Conservation (phyloP, 37 sponge, comb jelly and placozoan species). For the Corticium candelabrum region DNA sequence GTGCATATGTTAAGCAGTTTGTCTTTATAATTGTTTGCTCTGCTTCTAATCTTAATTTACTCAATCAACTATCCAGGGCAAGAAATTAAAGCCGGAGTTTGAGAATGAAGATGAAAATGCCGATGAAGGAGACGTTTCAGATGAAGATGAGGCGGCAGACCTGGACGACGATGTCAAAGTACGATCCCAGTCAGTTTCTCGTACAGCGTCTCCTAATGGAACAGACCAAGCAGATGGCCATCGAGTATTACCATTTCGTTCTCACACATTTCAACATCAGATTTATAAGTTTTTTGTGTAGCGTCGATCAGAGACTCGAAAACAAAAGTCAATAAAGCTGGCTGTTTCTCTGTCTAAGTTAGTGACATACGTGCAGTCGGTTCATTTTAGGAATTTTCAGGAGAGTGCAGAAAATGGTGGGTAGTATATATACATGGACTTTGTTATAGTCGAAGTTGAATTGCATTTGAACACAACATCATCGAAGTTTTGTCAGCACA, state of each 20-base stretch:
- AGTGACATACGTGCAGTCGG: not conserved
- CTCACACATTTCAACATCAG: too few species aligned
- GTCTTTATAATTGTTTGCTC: not conserved
- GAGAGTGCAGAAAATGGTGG: too few species aligned
- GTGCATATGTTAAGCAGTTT: not conserved
- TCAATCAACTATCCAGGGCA: too few species aligned
- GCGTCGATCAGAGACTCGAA: too few species aligned
- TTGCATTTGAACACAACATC: too few species aligned
- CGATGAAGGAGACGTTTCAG: slow-evolving; percentile 18
- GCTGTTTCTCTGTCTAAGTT: not conserved
- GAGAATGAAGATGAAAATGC: not conserved
- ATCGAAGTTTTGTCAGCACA: too few species aligned
- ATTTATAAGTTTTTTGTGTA: too few species aligned
- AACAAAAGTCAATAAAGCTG: not conserved
- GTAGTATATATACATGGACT: too few species aligned
- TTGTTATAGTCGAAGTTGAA: too few species aligned
- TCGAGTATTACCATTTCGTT: too few species aligned
- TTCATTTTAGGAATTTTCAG: not conserved
- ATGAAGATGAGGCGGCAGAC: slow-evolving; percentile 24
- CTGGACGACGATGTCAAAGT: not conserved
- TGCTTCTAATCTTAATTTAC: not conserved
- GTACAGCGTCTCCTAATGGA: not conserved
- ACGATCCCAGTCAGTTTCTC: too few species aligned
- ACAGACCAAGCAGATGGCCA: too few species aligned
- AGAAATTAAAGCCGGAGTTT: slow-evolving; percentile 15